These are phyloP conservation scores for Tenrec ecaudatus DNA, from an alignment of 2,113 vertebrate genomes.

Conservation along the genomic window DNA sequence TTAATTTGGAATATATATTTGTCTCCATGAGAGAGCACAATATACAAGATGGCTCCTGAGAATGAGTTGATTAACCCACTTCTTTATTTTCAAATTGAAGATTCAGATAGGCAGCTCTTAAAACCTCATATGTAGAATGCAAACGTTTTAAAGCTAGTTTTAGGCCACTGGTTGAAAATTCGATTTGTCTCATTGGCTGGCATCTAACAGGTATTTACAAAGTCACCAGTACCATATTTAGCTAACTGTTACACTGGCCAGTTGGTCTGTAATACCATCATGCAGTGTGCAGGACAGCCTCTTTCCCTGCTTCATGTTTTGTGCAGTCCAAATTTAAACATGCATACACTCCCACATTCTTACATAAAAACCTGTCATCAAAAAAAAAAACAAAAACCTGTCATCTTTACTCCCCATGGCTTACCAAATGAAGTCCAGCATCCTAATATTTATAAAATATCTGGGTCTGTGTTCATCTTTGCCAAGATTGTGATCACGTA, in stretches of 20 bases:
- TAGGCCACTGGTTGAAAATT: not conserved
- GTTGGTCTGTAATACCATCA: not conserved
- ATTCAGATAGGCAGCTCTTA: not conserved
- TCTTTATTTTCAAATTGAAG: not conserved
- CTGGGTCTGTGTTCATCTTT: not conserved
- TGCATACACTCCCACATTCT: not conserved
- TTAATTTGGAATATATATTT: not conserved
- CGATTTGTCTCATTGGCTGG: not conserved
- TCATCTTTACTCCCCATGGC: not conserved
- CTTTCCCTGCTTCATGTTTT: not conserved
- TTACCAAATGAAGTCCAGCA: not conserved
- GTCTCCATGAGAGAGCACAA: not conserved
- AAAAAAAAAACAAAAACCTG: too few relatives aligned
- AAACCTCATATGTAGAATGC: not conserved
- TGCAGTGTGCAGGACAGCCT: not conserved
- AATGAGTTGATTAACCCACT: not conserved
- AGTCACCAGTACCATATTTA: not conserved
- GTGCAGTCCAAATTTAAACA: not conserved
- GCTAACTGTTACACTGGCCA: not conserved
- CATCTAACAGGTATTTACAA: not conserved
- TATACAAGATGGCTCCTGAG: not conserved
- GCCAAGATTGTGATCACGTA: not conserved
- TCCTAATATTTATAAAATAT: slow-evolving; percentile 9
- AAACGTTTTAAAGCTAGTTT: not conserved
- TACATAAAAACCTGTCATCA: not conserved